Evolutionary conservation across 2,113 vertebrate genomes (phyloP).

Genomic region (Phocoena phocoena): DNA sequence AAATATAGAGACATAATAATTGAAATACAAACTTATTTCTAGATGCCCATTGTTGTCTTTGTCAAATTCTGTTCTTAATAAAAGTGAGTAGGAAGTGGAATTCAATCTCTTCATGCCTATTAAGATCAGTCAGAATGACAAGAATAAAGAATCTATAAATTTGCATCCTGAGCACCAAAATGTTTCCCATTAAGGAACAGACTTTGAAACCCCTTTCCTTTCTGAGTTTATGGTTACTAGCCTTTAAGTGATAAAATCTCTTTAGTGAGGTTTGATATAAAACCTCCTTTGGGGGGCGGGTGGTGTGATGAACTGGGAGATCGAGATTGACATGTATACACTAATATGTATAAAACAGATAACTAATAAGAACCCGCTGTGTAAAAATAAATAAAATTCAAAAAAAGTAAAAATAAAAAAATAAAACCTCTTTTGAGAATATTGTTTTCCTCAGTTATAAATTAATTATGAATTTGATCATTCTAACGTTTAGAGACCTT

Average conservation of each 20-base stretch:
- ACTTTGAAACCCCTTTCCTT: conserved; percentile 22
- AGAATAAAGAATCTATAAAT: conserved; percentile 5
- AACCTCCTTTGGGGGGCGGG: background rate
- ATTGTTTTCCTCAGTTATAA: background rate
- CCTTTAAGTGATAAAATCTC: conserved; percentile 14
- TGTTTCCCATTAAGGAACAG: background rate
- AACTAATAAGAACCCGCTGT: too few relatives aligned
- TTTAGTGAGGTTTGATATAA: background rate
- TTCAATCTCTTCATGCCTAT: background rate
- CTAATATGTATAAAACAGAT: too few relatives aligned
- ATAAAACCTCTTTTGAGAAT: conserved; percentile 38
- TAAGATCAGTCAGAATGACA: conserved; percentile 21
- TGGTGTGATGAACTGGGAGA: too few relatives aligned
- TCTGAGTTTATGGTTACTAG: background rate
- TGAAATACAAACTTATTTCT: conserved; percentile 38
- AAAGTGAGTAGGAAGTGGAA: background rate
- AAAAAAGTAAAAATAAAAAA: too few relatives aligned
- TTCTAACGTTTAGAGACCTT: background rate
- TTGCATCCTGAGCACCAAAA: background rate
- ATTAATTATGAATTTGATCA: conserved; percentile 41
- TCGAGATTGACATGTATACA: too few relatives aligned
- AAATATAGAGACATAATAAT: background rate
- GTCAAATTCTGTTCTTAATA: conserved; percentile 10
- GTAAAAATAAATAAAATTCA: too few relatives aligned
- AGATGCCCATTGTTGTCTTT: background rate